Evolutionary conservation across 2,113 vertebrate genomes (phyloP), one percentile per base, ranked within the genome.

Genomic region (Pteruthius melanotis): DNA sequence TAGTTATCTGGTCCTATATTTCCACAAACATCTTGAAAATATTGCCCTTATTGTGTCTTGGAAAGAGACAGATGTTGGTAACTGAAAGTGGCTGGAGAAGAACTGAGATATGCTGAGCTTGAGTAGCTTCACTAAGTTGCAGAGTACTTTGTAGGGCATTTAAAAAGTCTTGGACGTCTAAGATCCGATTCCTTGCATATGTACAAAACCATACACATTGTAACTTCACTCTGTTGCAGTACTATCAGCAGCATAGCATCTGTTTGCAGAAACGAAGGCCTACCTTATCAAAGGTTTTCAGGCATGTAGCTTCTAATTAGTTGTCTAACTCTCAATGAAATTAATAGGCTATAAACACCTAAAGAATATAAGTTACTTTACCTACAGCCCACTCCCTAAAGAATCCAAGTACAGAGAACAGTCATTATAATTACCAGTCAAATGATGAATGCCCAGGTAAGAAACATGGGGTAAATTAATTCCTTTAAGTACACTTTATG

Each of bases 271-370:
- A 84, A 79, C 56, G 78, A 89, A 81, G 52, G 6, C 28, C 53
- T 44, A 71, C 49, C 19, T 89, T 94, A 90, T 80, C 86, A 81
- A 91, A 81, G 47, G 5, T 66, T 90, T 91, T 78, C 89, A 94
- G 76, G 35, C 35, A 28, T 49, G 15, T 60, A 35, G 35, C 35
- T 78, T 94, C 83, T 81, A 92, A 95, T 89, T 81, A 93, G 71
- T 59, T 84, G 68, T 54, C 80, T 61, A 77, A 74, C 35, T 89
- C 23, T 61, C 39, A 71, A 52, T 84, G 30, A 94, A 91, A 90
- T 74, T 66, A 75, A 47, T 63, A 76, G 23, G 28, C 39, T n/a
- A 82, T 31, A 75, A 94, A 88, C 39, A 93, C 22, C 17, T 63
- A 50, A 50, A 47, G 59, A 85, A 42, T 40, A 65, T 39, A 40